Evolutionary conservation across 92 coral and sea anemone genomes (phyloP).

Genomic region (Umimayanthus chanpuru): DNA sequence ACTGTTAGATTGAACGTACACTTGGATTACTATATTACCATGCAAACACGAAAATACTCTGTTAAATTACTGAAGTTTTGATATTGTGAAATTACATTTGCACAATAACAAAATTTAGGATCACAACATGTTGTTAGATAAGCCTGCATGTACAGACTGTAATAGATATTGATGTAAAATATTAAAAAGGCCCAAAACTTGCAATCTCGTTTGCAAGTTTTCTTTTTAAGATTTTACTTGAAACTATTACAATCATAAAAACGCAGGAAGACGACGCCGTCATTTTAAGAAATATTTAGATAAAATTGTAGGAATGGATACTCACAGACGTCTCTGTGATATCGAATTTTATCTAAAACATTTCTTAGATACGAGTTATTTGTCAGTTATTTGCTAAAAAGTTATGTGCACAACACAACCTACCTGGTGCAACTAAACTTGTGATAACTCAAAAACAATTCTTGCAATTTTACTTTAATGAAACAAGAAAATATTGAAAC

Average conservation of each 20-base stretch:
- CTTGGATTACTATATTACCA: not conserved
- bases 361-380: conserved; percentile 12
- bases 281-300: conserved; percentile 13
- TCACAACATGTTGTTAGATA: conserved; percentile 16
- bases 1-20: not conserved
- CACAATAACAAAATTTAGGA: not conserved
- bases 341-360: conserved; percentile 20
- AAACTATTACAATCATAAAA: not conserved
- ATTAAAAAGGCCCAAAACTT: conserved; percentile 2
- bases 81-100: not conserved
- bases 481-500: too few relatives aligned
- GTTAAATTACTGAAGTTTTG: not conserved
- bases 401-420: not conserved
- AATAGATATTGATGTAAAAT: not conserved
- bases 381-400: not conserved
- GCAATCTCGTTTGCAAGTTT: not conserved
- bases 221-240: not conserved
- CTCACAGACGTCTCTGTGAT: conserved; percentile 43
- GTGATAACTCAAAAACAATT: not conserved
- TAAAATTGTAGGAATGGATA: not conserved
- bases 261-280: not conserved
- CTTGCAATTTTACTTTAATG: too few relatives aligned
- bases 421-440: conserved; percentile 1
- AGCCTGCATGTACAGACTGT: not conserved
- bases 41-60: not conserved